Conservation (phyloP, 1,140 invertebrate genomes). For the Halesus radiatus region DNA sequence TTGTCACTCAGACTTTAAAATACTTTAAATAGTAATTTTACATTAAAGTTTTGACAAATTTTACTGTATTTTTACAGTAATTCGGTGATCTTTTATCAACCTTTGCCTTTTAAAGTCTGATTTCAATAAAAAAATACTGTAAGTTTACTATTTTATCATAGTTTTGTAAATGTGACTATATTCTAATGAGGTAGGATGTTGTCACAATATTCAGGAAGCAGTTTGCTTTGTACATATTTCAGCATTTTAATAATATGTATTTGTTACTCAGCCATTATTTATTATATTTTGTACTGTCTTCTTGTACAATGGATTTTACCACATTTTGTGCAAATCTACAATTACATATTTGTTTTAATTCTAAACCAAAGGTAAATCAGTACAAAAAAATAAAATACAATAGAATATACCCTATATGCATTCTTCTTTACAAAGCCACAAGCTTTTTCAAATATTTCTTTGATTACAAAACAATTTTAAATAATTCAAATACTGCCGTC, state of each 20-base stretch:
- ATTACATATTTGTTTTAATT: no score
- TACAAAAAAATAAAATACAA: neutral
- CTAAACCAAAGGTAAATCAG: no score
- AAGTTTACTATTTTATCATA: neutral
- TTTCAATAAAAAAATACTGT: no score
- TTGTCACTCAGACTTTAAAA: no score
- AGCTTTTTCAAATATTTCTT: conserved; percentile 6
- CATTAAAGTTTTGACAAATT: no score
- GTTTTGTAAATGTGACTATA: conserved; percentile 13
- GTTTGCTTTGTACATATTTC: conserved; percentile 12
- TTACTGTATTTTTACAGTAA: no score
- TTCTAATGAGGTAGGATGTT: conserved; percentile 27
- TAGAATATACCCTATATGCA: conserved; percentile 14
- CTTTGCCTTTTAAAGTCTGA: no score
- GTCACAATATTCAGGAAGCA: neutral
- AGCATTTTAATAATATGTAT: neutral
- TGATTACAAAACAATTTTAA: neutral
- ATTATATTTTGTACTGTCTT: conserved; percentile 46
- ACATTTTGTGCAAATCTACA: conserved; percentile 42
- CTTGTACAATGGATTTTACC: conserved; percentile 44
- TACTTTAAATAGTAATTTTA: no score
- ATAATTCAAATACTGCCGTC: no score
- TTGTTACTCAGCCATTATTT: conserved; percentile 12
- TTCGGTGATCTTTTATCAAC: no score
- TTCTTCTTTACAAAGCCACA: conserved; percentile 32